Evolutionary conservation across 2,113 vertebrate genomes (phyloP), one percentile per base, ranked within the genome.

Genomic region (Galeopterus variegatus): DNA sequence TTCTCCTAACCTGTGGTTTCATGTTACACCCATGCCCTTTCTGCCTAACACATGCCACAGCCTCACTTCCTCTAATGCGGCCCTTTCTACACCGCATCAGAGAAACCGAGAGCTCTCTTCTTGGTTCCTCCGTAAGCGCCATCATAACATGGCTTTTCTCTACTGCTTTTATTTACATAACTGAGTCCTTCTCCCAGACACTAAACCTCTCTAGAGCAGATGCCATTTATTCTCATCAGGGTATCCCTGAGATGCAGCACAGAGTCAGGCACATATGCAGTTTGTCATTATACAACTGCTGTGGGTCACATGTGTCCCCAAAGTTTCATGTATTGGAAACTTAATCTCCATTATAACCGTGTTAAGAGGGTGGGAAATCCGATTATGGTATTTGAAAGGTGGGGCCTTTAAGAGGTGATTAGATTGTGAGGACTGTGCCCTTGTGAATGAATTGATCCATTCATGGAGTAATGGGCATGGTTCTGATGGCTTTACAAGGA

Each of bases 1-100:
- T 7, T 33, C 36, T 88, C 17, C 52, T 21, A 36, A 60, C 15
- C 17, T 0, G 1, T 19, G 19, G 6, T 56, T 52, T 70, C 31
- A 5, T 17, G 6, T 0, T 62, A 36, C 4, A n/a, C 5, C 3
- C 36, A 9, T 1, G 11, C 0, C 26, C 28, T 31, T 72, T 23
- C 52, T 17, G 8, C 50, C 17, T 67, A 21, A 83, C 45, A 31
- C 3, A 18, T 26, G 12, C 4, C 31, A 26, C 15, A 50, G 23
- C 48, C 12, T 26, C 18, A 28, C 19, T 48, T 58, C 41, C 17
- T 67, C 5, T 0, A 11, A 26, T 13, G 13, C 3, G 60, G n/a
- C 14, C 23, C 52, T 54, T 54, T 48, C 9, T 18, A 33, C 52
- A 60, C 14, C 62, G 26, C 18, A 8, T 26, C 12, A 69, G 52